Conservation (phyloP, 2,113 vertebrate genomes). For the Prionailurus bengalensis region DNA sequence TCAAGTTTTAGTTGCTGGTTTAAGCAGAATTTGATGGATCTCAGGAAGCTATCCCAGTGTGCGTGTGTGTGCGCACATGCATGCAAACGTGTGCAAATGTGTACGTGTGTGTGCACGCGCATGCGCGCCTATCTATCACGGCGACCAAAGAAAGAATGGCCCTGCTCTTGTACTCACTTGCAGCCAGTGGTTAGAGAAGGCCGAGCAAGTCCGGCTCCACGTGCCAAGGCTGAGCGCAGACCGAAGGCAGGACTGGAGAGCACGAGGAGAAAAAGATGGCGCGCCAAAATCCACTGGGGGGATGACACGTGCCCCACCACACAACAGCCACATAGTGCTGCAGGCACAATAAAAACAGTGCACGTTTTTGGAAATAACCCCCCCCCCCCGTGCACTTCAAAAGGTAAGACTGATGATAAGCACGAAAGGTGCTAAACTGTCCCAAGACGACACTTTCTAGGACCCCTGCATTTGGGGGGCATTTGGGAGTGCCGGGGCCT, state of each 20-base stretch:
- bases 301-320: constrained; percentile 80
- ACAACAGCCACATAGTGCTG: constrained; percentile 90
- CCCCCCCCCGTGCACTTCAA: constrained; percentile 85
- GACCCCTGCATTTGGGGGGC: not conserved
- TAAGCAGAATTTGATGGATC: constrained; percentile 13
- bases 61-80: not conserved
- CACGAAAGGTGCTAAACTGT: constrained; percentile 59
- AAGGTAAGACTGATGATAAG: constrained; percentile 78
- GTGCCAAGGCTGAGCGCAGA: constrained; percentile 23
- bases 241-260: constrained; percentile 29
- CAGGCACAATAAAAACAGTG: constrained; percentile 91
- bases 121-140: not conserved
- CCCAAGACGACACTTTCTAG: not conserved
- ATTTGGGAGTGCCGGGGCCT: constrained; percentile 46
- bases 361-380: constrained; percentile 85
- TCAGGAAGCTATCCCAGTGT: not conserved
- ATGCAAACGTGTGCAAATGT: not conserved
- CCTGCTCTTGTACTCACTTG: constrained; percentile 43
- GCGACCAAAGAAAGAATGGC: constrained; percentile 49
- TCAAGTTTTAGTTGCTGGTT: not conserved
- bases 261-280: constrained; percentile 50
- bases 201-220: constrained; percentile 65
- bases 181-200: constrained; percentile 54
- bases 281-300: constrained; percentile 62
- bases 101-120: not conserved